Evolutionary conservation across 2,797 vertebrate genomes (phyloP).

Genomic region (Falco naumanni): DNA sequence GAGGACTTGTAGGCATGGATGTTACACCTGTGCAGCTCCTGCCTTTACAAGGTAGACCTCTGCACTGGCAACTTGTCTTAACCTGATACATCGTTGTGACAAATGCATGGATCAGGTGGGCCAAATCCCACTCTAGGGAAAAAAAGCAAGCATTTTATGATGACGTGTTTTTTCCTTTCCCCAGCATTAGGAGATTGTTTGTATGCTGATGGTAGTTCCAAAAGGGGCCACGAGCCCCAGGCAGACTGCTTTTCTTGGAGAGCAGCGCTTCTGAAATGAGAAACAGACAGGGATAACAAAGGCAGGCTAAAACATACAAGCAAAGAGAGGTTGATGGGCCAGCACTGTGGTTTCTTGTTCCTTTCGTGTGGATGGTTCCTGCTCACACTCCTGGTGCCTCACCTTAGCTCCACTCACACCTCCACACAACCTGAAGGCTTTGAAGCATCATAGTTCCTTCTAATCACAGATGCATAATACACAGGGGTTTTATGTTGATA

Average conservation of each 20-base stretch:
- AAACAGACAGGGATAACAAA: slow-evolving; percentile 47
- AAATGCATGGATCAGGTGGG: background rate
- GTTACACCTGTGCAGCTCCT: background rate
- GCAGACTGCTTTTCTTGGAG: slow-evolving; percentile 60
- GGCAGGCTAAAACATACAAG: background rate
- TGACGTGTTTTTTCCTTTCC: slow-evolving; percentile 15
- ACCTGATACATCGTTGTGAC: background rate
- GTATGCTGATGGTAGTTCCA: background rate
- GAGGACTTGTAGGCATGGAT: background rate
- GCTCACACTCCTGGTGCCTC: background rate
- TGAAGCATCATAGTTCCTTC: background rate
- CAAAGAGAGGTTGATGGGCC: background rate
- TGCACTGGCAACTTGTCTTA: background rate
- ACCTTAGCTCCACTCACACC: background rate
- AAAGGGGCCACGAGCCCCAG: background rate
- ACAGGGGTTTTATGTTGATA: background rate
- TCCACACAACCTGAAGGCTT: background rate
- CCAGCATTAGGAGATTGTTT: background rate
- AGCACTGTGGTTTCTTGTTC: background rate
- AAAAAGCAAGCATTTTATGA: background rate
- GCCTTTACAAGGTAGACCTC: background rate
- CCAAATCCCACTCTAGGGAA: background rate
- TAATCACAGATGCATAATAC: background rate
- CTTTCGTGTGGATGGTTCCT: background rate
- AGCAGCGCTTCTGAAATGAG: background rate